Base-by-base conservation (phyloP, 2,888 invertebrate genomes). In the Morinoia aosen region DNA sequence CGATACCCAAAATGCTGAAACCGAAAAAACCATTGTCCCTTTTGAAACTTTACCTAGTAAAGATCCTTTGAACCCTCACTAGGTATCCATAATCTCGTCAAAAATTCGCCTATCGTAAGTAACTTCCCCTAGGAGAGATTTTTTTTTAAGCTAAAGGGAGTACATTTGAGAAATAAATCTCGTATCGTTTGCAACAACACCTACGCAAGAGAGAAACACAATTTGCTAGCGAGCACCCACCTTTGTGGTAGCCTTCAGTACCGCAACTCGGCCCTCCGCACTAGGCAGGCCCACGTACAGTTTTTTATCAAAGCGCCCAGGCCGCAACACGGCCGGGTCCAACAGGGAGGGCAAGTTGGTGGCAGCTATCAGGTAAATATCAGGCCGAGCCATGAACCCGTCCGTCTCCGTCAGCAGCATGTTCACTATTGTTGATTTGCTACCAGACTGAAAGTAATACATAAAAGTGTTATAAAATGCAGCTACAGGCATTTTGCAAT, bases 341-440 rank as follows among this genome's bases (percentile, higher is more conserved):
- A 96, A 95, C 25, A 96, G 95, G 91, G 96, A 95, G 3, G 96
- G 96, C 57, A 96, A 58, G 90, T 96, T 96, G 33, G 96, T 96
- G 64, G 96, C 96, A 33, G 96, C 96, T 58, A 96, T 96, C 48
- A 96, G 95, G n/a, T 96, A 96, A n/a, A 96, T 96, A 40, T 95
- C 96, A 14, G 96, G 96, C 3, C 96, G 58, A 39, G 95, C 94
- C 40, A 76, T n/a, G 61, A 96, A 96, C 14, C 96, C 96, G 93
- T 96, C 96, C 96, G 96, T 96, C 61, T 96, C 96, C 5, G 96
- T 96, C 88, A 96, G 95, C 40, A 96, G 94, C 40, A 95, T 96
- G 95, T 96, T 96, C 4, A 96, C 96, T 3, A 96, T 96, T 58
- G 96, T 96, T 7, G 96, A 96, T 88, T 96, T 96, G 94, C 96